Evolutionary conservation across 2,113 vertebrate species (phyloP).

Genomic region (Nycticorax nycticorax): DNA sequence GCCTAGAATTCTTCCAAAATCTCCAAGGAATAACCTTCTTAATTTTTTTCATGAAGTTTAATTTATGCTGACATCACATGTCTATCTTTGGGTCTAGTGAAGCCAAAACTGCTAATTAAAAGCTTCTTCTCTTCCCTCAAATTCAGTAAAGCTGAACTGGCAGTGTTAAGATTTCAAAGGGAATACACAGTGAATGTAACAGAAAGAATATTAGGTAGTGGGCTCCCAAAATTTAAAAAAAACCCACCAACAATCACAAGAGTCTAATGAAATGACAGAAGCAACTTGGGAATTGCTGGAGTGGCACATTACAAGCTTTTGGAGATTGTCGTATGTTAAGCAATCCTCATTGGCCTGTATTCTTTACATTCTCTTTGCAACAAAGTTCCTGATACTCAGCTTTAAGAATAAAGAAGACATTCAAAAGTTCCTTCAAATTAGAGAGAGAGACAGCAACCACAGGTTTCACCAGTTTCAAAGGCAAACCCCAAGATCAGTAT

Average conservation of each 20-base stretch:
- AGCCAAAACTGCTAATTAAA: conserved; percentile 1
- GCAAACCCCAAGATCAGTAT: not conserved
- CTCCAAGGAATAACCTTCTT: not conserved
- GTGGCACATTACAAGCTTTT: not conserved
- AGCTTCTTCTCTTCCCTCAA: not conserved
- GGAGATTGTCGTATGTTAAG: not conserved
- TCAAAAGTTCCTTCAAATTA: not conserved
- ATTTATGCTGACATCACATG: not conserved
- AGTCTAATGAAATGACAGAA: not conserved
- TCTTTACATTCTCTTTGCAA: not conserved
- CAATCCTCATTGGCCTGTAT: not conserved
- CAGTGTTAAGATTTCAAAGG: not conserved
- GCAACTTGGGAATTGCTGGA: not conserved
- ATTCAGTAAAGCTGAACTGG: not conserved
- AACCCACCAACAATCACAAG: not conserved
- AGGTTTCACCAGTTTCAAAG: not conserved
- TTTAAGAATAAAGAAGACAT: not conserved
- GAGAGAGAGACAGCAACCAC: not conserved
- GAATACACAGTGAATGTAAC: not conserved
- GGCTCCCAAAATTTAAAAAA: not conserved
- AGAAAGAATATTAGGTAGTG: not conserved
- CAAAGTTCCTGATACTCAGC: not conserved
- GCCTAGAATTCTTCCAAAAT: not conserved
- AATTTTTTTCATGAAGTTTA: not conserved
- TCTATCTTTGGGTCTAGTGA: not conserved